Percentiles rank a stretch among this genome's conserved stretches.
Conservation (phyloP, 2,113 vertebrate species). For the Tenrec ecaudatus region DNA sequence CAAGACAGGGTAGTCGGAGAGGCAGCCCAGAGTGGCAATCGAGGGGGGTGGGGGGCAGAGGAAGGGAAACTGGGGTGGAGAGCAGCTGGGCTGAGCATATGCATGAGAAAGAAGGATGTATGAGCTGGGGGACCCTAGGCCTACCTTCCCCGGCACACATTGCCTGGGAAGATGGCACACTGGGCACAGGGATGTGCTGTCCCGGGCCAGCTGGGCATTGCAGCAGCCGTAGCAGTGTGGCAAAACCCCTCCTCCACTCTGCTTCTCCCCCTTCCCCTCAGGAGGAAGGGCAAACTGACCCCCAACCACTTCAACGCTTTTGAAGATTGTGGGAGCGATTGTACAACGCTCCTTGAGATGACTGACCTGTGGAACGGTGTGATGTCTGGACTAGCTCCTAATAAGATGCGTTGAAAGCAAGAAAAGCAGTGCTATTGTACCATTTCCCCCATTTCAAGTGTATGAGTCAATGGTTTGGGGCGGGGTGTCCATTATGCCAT, state of each 20-base stretch:
- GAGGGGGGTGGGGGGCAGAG: background rate
- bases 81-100: too few relatives aligned
- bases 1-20: background rate
- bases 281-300: background rate
- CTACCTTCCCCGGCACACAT: background rate
- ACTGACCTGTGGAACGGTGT: too few relatives aligned
- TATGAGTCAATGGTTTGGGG: background rate
- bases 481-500: background rate
- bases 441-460: background rate
- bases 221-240: too few relatives aligned
- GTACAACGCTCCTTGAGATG: too few relatives aligned
- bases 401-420: too few relatives aligned
- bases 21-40: background rate
- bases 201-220: accelerated
- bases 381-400: too few relatives aligned
- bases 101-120: background rate
- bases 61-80: background rate
- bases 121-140: accelerated
- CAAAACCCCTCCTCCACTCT: background rate
- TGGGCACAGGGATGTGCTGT: too few relatives aligned
- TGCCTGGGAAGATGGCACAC: accelerated
- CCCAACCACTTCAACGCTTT: too few relatives aligned
- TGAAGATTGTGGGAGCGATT: too few relatives aligned
- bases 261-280: background rate
- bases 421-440: background rate